phyloP scores from a whole-genome alignment of 2,113 vertebrate genomes.

The Hippolais icterina region DNA sequence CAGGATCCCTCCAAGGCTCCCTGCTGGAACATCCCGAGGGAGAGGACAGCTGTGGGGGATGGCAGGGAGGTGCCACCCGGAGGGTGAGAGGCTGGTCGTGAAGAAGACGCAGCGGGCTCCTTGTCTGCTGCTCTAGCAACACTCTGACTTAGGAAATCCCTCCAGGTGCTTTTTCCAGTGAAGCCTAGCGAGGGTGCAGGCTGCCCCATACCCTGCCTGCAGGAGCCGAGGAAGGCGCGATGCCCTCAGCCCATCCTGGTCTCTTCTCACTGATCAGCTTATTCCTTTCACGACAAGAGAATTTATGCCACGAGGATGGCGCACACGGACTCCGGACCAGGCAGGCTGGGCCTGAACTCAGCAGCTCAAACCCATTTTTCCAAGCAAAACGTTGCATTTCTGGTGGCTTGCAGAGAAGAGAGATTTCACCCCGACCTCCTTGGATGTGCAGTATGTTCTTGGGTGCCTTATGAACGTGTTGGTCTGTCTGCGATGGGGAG shows the following conservation, averaged over 20 bases:
- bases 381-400: not conserved
- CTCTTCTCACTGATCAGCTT: not conserved
- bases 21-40: not conserved
- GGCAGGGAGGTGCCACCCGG: rapidly evolving
- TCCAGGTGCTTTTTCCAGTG: not conserved
- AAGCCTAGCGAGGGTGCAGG: not conserved
- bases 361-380: not conserved
- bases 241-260: not conserved
- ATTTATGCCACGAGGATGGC: rapidly evolving
- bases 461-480: slow-evolving; percentile 39
- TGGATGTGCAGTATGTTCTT: not conserved
- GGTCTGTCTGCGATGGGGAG: not conserved
- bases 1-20: not conserved
- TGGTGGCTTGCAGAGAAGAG: not conserved
- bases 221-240: not conserved
- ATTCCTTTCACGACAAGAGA: not conserved
- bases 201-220: not conserved
- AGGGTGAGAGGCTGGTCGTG: not conserved
- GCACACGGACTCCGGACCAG: rapidly evolving
- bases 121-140: not conserved
- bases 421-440: not conserved
- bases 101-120: not conserved
- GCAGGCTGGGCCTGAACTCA: not conserved
- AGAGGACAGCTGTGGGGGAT: rapidly evolving
- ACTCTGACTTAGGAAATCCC: not conserved